phyloP scores from a whole-genome alignment of 2,113 vertebrate genomes.

The Sprattus sprattus region DNA sequence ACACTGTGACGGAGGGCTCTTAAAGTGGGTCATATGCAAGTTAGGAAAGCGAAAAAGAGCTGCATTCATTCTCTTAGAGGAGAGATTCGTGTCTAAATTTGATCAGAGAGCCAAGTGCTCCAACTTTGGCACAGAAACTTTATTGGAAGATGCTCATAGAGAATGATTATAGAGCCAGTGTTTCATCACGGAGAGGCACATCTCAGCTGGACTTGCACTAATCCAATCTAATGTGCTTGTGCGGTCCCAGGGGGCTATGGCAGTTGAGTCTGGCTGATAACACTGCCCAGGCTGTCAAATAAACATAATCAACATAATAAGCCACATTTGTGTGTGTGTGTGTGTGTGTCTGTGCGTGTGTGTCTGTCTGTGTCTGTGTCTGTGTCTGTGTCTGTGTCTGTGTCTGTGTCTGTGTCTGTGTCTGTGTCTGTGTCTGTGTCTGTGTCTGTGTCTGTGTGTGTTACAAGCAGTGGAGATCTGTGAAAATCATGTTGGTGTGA shows the following conservation, averaged over 20 bases:
- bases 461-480: neutral
- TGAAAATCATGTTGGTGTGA: neutral
- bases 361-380: neutral
- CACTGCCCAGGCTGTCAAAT: neutral
- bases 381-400: neutral
- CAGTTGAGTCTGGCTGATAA: neutral
- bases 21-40: neutral
- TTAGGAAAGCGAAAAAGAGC: neutral
- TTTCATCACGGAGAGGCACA: neutral
- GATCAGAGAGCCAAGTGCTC: neutral
- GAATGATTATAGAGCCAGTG: neutral
- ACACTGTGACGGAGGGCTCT: neutral
- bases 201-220: neutral
- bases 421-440: too few species aligned
- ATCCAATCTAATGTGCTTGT: neutral
- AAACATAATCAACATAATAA: slow-evolving; percentile 14
- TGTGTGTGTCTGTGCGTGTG: neutral
- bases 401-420: neutral
- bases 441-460: neutral
- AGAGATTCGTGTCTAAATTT: neutral
- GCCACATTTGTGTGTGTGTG: neutral
- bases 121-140: neutral
- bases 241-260: neutral
- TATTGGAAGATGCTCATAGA: neutral
- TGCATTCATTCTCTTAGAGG: neutral